Evolutionary conservation across 2,797 vertebrate genomes (phyloP), one percentile per base, ranked within the genome.

Genomic region (Avahi laniger): DNA sequence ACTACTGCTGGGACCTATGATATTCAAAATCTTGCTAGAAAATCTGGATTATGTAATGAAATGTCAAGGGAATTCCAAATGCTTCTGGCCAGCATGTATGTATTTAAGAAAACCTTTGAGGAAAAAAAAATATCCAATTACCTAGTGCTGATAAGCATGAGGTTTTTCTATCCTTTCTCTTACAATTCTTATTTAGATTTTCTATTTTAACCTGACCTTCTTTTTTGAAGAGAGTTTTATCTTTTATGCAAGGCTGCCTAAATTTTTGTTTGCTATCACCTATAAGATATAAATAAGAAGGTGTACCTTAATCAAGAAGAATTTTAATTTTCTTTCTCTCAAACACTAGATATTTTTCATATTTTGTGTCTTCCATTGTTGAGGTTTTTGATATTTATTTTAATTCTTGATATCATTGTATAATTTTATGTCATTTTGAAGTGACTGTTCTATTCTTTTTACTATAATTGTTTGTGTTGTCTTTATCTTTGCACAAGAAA

Each of bases 41-140:
- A 73, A 33, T 67, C 18, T 91, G 7, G 24, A 81, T 41, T 95
- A 38, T 84, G 4, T 93, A 46, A 93, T 83, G 33, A 83, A 87
- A 80, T 86, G 2, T 83, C 15, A 61, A 30, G 54, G 22, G 67
- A 81, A 78, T 92, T 84, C 22, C 12, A 87, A 80, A 50, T 78
- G 33, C 33, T 86, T 93, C 33, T 88, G 70, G 35, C 14, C 14
- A 57, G 46, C 28, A 87, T 28, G 57, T 54, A 11, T 73, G 28
- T 70, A 61, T 83, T 94, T 70, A 24, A 75, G 93, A 95, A 79
- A 26, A 38, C 2, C 18, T 90, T 95, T 82, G 15, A 95, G 20
- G 82, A 88, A 57, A 94, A 87, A 63, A 94, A 91, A 95, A 83
- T 79, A 4, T 86, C 72, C 11, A 84, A 22, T 91, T 92, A 82